Percentiles rank a stretch among this genome's conserved stretches.
Conservation (phyloP, 2,888 invertebrate genomes). For the Leptopilina syphax region DNA sequence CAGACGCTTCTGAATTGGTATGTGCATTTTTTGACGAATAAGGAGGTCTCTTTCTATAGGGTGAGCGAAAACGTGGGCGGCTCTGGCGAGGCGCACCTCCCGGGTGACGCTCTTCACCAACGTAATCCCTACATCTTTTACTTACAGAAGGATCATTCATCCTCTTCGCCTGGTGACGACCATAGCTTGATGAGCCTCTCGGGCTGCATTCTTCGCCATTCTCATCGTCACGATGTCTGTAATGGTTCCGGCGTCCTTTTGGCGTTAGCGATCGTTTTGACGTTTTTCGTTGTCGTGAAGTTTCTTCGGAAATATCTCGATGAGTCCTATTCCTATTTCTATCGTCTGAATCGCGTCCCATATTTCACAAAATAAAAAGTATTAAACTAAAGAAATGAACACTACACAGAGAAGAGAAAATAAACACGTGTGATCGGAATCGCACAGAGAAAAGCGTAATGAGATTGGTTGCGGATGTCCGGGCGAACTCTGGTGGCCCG, state of each 20-base stretch:
- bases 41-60: not conserved
- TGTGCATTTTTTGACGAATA: not conserved
- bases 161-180: not conserved
- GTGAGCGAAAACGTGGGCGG: not conserved
- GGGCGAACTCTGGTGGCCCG: not conserved
- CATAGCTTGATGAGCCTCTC: slow-evolving; percentile 27
- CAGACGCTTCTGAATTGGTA: not conserved
- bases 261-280: not conserved
- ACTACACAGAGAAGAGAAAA: not conserved
- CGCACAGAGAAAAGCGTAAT: slow-evolving; percentile 48
- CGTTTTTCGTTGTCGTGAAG: not conserved
- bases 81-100: not conserved
- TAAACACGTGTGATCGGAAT: slow-evolving; percentile 23
- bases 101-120: not conserved
- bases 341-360: not conserved
- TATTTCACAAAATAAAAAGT: not conserved
- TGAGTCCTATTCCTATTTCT: not conserved
- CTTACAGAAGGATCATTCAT: not conserved
- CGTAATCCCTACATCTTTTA: not conserved
- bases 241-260: not conserved
- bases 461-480: not conserved
- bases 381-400: not conserved
- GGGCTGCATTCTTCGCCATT: not conserved
- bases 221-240: not conserved
- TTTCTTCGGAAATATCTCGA: not conserved